Percentiles rank a stretch among this genome's conserved stretches.
phyloP scores from a whole-genome alignment of 1,140 invertebrate species.

The Asobara japonica region DNA sequence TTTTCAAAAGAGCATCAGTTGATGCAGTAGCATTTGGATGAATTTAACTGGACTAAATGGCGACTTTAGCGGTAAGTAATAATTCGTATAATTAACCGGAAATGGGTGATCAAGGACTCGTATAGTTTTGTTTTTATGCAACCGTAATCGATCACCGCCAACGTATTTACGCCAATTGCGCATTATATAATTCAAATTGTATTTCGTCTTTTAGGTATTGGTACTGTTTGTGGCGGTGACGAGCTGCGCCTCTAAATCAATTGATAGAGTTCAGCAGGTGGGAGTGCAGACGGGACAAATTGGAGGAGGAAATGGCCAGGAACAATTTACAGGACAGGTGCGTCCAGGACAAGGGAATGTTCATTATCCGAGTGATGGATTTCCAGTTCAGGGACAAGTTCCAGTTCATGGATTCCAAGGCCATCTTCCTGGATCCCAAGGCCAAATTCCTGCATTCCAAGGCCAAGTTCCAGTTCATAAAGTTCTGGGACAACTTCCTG shows the following conservation, averaged over 20 bases:
- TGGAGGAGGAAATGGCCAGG: constrained; percentile 14
- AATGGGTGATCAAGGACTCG: constrained; percentile 25
- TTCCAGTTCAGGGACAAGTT: not conserved
- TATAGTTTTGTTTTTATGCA: constrained; percentile 22
- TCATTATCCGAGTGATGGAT: not conserved
- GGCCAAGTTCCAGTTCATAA: not conserved
- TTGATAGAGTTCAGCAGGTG: not conserved
- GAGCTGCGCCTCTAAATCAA: not conserved
- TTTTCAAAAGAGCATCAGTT: not conserved
- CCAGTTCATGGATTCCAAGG: not conserved
- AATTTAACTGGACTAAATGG: not conserved
- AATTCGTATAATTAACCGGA: not conserved
- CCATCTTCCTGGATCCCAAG: not conserved
- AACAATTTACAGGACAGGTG: not conserved
- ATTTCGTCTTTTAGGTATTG: constrained; percentile 19
- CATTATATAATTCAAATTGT: constrained; percentile 12
- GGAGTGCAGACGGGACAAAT: not conserved
- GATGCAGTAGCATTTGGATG: not conserved
- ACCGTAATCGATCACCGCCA: constrained; percentile 24
- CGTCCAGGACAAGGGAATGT: not conserved
- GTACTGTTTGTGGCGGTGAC: constrained; percentile 1
- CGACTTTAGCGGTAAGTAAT: not conserved
- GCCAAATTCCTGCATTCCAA: not conserved
- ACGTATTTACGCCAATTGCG: constrained; percentile 20
- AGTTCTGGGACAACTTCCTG: not conserved